These are phyloP conservation scores for Ischnura elegans DNA, from an alignment of 2,888 invertebrate species.

Conservation along the genomic window DNA sequence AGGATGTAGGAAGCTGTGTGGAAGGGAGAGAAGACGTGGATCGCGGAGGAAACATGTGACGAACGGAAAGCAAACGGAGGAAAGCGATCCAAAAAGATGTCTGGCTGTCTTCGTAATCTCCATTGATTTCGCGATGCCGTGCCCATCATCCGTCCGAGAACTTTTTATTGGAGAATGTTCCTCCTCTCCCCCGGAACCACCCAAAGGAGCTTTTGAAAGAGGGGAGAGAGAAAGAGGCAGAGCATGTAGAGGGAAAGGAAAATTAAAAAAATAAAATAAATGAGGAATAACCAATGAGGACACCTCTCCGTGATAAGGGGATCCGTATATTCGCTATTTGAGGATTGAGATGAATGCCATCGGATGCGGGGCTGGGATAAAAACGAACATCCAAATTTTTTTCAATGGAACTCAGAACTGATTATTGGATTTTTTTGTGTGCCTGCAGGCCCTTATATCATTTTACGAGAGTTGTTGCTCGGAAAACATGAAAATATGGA, in stretches of 20 bases:
- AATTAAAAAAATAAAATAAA: not conserved
- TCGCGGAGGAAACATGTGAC: not conserved
- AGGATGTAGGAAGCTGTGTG: constrained; percentile 18
- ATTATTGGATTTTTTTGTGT: constrained; percentile 62
- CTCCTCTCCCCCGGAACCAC: not conserved
- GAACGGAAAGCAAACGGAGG: not conserved
- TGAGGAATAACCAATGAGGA: not conserved
- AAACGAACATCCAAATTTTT: not conserved
- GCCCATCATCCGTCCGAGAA: not conserved
- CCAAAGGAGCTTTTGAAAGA: not conserved
- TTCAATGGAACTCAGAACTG: constrained; percentile 64
- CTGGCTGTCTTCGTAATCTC: constrained; percentile 37
- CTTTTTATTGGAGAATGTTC: constrained; percentile 12
- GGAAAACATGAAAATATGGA: constrained; percentile 36
- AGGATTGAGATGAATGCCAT: constrained; percentile 51
- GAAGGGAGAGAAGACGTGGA: not conserved
- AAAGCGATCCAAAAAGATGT: constrained; percentile 10
- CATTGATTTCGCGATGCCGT: constrained; percentile 33
- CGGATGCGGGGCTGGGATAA: constrained; percentile 15
- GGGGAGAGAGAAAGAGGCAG: not conserved
- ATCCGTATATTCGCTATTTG: constrained; percentile 64
- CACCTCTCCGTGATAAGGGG: constrained; percentile 40
- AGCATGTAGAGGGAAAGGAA: not conserved
- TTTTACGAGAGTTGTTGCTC: constrained; percentile 45
- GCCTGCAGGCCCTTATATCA: constrained; percentile 41